Base-by-base conservation (phyloP, 1,140 invertebrate genomes). In the Drosophila willistoni region DNA sequence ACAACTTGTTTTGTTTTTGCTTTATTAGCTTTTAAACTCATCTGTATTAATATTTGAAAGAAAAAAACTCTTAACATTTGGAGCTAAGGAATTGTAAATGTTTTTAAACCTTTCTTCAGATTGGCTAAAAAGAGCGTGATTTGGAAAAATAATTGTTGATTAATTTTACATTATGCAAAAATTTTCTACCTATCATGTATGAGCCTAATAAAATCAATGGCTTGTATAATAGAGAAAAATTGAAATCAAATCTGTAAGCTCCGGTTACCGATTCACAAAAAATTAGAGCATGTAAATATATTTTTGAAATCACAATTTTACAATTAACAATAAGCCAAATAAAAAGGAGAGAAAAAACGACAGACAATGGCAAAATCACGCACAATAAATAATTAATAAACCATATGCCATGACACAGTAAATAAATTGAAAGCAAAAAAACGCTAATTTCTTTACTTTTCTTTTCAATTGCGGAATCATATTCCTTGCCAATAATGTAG, bases 241-340 rank as follows among this genome's bases (percentile, higher is more conserved):
- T 25, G 36, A 34, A 55, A 44, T 62, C 17, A 47, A 17, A 47
- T 77, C 71, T 36, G 41, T 75, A 57, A 69, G 65, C 74, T 56
- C 44, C 44, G 61, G 44, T 59, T 77, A 59, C 54, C 74, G 66
- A 79, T 86, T 79, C 61, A 76, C 56, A 57, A 86, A 86, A 86
- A 86, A 86, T 87, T 83, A 71, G 82, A 83, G 83, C 83, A 79
- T 64, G 79, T 82, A 82, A 82, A 79, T 71, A 79, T 71, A 82
- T 71, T 67, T 59, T 67, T 59, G 56, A 86, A 68, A 51, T 68
- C 64, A 22, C 29, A 56, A 68, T 85, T 70, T 69, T 44, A 77
- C 55, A 77, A 79, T 87, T 79, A 81, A 72, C n/a, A 34, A 78
- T 82, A 77, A 66, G 68, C 66, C 36, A 61, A 54, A 85, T 73